Percentiles rank a stretch among this genome's conserved stretches.
These are phyloP conservation scores for Lithophane semibrunnea DNA, from an alignment of 2,888 invertebrate species.

Conservation along the genomic window DNA sequence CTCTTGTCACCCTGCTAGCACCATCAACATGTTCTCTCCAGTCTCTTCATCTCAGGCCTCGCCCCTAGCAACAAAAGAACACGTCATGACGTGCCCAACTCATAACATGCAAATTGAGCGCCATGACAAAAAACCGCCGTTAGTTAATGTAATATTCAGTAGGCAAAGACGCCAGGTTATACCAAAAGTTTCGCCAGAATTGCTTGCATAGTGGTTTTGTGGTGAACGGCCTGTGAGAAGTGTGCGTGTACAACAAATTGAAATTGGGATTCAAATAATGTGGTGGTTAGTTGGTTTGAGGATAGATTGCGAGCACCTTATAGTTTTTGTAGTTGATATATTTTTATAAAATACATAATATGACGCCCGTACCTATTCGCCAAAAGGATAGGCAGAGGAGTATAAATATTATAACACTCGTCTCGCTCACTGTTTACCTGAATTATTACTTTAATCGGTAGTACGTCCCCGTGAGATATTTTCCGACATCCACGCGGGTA, in stretches of 20 bases:
- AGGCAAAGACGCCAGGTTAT: conserved; percentile 78
- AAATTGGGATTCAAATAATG: conserved; percentile 32
- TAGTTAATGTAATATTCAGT: conserved; percentile 88
- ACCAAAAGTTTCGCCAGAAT: conserved; percentile 79
- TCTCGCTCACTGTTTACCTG: no score
- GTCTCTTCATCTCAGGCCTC: background rate
- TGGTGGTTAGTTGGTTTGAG: background rate
- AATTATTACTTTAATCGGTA: no score
- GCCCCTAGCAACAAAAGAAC: conserved; percentile 35
- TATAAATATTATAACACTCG: no score
- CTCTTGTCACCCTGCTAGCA: background rate
- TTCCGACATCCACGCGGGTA: no score
- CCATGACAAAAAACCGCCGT: conserved; percentile 80
- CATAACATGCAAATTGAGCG: conserved; percentile 87
- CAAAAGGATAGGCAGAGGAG: no score
- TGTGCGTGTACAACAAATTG: conserved; percentile 21
- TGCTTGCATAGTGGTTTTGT: conserved; percentile 48
- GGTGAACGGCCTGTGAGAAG: conserved; percentile 26
- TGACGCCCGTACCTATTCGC: no score
- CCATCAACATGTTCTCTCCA: background rate
- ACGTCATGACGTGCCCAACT: conserved; percentile 71
- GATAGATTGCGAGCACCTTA: no score
- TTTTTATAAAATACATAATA: no score
- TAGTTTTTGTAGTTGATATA: no score
- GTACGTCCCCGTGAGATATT: no score